Evolutionary conservation across 1,140 invertebrate species (phyloP), one percentile per base, ranked within the genome.

Genomic region (Drosophila sechellia): DNA sequence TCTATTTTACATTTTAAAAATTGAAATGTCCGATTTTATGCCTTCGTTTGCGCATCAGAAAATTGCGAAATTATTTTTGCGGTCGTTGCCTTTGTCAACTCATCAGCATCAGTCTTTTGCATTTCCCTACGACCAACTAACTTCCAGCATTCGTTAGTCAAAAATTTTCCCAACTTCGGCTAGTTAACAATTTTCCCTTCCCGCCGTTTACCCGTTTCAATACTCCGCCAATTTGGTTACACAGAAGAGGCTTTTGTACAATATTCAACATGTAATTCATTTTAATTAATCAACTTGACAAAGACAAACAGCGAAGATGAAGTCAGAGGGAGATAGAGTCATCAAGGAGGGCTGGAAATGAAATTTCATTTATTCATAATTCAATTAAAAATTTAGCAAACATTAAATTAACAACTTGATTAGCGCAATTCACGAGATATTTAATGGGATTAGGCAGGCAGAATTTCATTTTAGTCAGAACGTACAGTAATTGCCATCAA

Each of bases 371-470:
- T 81, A 58, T 71, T 76, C 56, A 72, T 83, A 83, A 83, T 83
- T 78, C 70, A 83, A 83, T 83, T 83, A 66, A 78, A 78, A 83
- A 75, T 83, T 73, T 75, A 78, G 72, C 79, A 81, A 81, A 74
- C 74, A 81, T 81, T 77, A 77, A 81, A 83, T 83, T 78, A 78
- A 83, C 75, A 56, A 77, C 75, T 79, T 83, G 73, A 83, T 83
- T 83, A 83, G 79, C 60, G 64, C 79, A 83, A 83, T 83, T 83
- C 80, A 78, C 79, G 64, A 83, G 73, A 83, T 75, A 81, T 83
- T 75, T 78, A 78, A 83, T 83, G 75, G 50, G 75, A 83, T 83
- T 83, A 83, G 71, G 50, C 45, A 63, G 39, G 63, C 59, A 59
- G 76, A 83, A 78, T 83, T 78, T 81, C 70, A 78, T 83, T 81